These are phyloP conservation scores for Phasia obesa DNA, from an alignment of 2,888 invertebrate species.

Conservation along the genomic window DNA sequence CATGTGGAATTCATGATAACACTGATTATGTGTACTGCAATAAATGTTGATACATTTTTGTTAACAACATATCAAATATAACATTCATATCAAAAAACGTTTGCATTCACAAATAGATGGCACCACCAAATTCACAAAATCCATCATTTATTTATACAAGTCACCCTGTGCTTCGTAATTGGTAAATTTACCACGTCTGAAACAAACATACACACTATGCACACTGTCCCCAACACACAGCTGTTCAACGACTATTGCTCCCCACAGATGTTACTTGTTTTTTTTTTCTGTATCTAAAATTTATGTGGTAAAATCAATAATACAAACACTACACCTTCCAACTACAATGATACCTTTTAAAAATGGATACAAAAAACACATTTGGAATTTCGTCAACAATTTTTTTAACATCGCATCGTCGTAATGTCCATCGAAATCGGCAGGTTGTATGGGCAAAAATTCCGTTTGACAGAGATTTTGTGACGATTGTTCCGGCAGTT, in stretches of 20 bases:
- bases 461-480: conserved; percentile 48
- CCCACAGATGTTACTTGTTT: neutral
- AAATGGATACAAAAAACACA: conserved; percentile 67
- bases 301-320: conserved; percentile 54
- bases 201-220: neutral
- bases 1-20: too few relatives aligned
- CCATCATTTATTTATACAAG: neutral
- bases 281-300: conserved; percentile 25
- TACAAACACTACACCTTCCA: neutral
- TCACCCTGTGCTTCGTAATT: conserved; percentile 9
- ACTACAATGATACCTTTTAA: conserved; percentile 57
- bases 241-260: neutral
- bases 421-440: conserved; percentile 37
- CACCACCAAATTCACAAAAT: neutral
- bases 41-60: too few relatives aligned
- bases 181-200: conserved; percentile 16
- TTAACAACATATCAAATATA: too few relatives aligned
- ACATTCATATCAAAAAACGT: neutral
- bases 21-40: too few relatives aligned
- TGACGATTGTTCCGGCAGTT: conserved; percentile 65
- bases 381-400: conserved; percentile 63
- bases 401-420: conserved; percentile 60
- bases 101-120: conserved; percentile 28
- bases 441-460: conserved; percentile 35
- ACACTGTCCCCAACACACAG: neutral